A percentile compares a stretch with the other conserved stretches of the same genome.
These are phyloP conservation scores for Etheostoma spectabile DNA, from an alignment of 2,113 vertebrate species.

Conservation along the genomic window DNA sequence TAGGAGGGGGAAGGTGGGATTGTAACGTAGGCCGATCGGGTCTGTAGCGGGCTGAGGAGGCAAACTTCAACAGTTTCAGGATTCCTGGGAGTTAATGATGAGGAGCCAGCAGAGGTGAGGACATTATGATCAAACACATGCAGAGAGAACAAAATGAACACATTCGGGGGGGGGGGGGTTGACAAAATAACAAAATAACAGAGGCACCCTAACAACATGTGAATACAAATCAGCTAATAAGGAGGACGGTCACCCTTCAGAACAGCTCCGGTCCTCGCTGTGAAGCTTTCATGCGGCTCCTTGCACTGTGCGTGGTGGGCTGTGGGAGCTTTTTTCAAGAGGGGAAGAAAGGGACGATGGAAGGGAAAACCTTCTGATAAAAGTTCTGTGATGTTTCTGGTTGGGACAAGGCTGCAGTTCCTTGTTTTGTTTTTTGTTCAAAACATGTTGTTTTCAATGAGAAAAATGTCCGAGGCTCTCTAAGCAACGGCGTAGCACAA, in stretches of 20 bases:
- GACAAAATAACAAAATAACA: slow-evolving; percentile 38
- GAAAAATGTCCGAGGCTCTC: background rate
- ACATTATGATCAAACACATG: slow-evolving; percentile 63
- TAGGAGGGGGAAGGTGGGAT: background rate
- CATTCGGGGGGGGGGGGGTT: slow-evolving; percentile 5
- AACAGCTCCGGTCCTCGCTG: background rate
- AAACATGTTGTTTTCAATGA: background rate
- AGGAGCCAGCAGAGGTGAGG: slow-evolving; percentile 56
- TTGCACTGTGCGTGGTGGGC: background rate
- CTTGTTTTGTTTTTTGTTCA: background rate
- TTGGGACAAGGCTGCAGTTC: slow-evolving; percentile 10
- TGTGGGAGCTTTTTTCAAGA: slow-evolving; percentile 19
- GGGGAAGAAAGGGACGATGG: slow-evolving; percentile 4
- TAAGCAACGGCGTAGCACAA: too few relatives aligned
- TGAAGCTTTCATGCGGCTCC: slow-evolving; percentile 4
- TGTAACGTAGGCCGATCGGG: slow-evolving; percentile 9
- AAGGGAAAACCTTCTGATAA: background rate
- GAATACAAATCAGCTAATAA: slow-evolving; percentile 56
- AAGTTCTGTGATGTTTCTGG: slow-evolving; percentile 11
- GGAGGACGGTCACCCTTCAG: slow-evolving; percentile 16
- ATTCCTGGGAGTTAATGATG: slow-evolving; percentile 64
- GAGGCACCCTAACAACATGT: slow-evolving; percentile 10
- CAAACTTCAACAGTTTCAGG: slow-evolving; percentile 41
- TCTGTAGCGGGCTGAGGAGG: slow-evolving; percentile 26
- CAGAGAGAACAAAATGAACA: slow-evolving; percentile 60